Evolutionary conservation across 2,888 invertebrate genomes (phyloP).

Genomic region (Meandrusa payeni): DNA sequence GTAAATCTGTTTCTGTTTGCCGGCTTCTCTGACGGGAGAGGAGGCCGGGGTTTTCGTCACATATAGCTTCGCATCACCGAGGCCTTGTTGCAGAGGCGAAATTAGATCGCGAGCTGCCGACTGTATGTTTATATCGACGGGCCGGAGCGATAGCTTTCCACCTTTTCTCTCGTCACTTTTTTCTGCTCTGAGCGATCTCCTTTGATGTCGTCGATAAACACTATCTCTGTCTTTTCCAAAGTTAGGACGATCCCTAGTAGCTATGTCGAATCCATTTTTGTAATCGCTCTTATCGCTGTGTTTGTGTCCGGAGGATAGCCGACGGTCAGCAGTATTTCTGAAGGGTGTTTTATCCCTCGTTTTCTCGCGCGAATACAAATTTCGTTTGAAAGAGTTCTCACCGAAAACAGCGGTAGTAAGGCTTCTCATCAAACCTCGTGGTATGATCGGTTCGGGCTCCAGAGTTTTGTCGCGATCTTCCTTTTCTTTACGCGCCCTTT

Average conservation of each 20-base stretch:
- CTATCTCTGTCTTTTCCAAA: slow-evolving; percentile 75
- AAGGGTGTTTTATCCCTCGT: slow-evolving; percentile 84
- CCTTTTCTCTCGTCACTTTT: slow-evolving; percentile 82
- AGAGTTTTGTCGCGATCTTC: slow-evolving; percentile 86
- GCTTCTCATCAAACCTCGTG: slow-evolving; percentile 83
- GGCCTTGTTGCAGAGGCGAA: slow-evolving; percentile 67
- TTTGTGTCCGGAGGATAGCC: slow-evolving; percentile 62
- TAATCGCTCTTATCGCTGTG: slow-evolving; percentile 54
- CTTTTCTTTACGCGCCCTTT: slow-evolving; percentile 70
- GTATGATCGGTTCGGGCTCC: slow-evolving; percentile 79
- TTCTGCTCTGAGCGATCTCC: slow-evolving; percentile 81
- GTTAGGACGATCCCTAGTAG: slow-evolving; percentile 49
- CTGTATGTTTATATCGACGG: slow-evolving; percentile 76
- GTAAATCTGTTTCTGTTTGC: slow-evolving; percentile 71
- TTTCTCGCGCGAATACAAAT: slow-evolving; percentile 80
- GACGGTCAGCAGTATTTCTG: slow-evolving; percentile 70
- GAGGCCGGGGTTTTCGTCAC: slow-evolving; percentile 58
- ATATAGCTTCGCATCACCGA: slow-evolving; percentile 54
- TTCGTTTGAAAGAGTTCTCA: slow-evolving; percentile 80
- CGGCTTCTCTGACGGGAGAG: slow-evolving; percentile 59
- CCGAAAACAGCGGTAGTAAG: slow-evolving; percentile 87
- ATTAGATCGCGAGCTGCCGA: slow-evolving; percentile 73
- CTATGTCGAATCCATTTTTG: slow-evolving; percentile 62
- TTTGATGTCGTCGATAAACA: slow-evolving; percentile 72
- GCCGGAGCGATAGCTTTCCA: slow-evolving; percentile 74